Base-by-base conservation (phyloP, 2,113 vertebrate genomes). In the Aphyosemion australe region DNA sequence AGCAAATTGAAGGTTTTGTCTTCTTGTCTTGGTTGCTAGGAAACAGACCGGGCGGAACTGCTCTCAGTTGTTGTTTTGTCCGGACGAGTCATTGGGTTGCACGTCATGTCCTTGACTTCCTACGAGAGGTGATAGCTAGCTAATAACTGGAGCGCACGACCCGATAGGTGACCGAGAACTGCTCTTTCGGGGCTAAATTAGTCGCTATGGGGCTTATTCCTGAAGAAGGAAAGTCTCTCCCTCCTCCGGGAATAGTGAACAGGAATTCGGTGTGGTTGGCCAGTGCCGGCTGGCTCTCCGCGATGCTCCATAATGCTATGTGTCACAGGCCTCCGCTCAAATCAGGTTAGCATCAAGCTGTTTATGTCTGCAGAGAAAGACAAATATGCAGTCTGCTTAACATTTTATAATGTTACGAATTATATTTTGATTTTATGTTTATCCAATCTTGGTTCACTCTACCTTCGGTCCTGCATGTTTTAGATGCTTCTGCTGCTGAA, bases 221-320 rank as follows among this genome's bases (percentile, higher is more conserved):
- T 9, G 92, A 93, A 13, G 92, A 94, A 66, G 81, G 66, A 0
- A 93, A 90, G 43, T 14, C 2, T 43, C 88, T 96, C 39, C 92
- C 92, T 74, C 94, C 95, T 0, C 95, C 94, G 0, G 85, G 85
- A 0, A 37, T 96, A 8, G 0, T 91, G 0, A 96, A 94, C 90
- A 80, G 63, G 43, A 87, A 68, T 61, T 93, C 95, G 0, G 1
- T 78, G 9, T 93, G 91, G 89, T n/a, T 93, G 37, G 90, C 76
- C 0, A 1, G 85, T 0, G 0, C 61, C 0, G 94, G 94, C 18
- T 95, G 94, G 92, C 0, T 26, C 19, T 0, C 89, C 0, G 90
- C 94, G 0, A 20, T 95, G 74, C 0, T 93, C 0, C 80, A 94
- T 0, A 96, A 96, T 56, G 73, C 34, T 34, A 10, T 92, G 1